Percentiles rank a stretch among this genome's conserved stretches.
Evolutionary conservation across 2,888 invertebrate genomes (phyloP).

Genomic region (Drosophila vallismaia): DNA sequence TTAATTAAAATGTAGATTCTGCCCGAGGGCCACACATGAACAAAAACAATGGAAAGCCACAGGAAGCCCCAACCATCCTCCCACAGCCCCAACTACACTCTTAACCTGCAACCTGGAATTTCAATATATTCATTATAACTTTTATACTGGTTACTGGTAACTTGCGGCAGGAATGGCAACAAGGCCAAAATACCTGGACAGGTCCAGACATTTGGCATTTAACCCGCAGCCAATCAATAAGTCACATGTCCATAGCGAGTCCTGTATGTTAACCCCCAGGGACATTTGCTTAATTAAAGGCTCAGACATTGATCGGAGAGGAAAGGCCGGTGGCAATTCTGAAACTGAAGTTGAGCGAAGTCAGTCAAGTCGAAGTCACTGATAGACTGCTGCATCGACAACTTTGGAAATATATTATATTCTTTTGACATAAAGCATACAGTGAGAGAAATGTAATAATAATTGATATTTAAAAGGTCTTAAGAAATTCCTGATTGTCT

Average conservation of each 20-base stretch:
- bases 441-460: background rate
- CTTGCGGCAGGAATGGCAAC: conserved; percentile 18
- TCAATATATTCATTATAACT: conserved; percentile 48
- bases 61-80: conserved; percentile 4
- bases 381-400: conserved; percentile 58
- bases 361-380: conserved; percentile 22
- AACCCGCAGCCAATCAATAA: conserved; percentile 73
- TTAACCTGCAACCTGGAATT: conserved; percentile 7
- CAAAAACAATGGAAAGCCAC: conserved; percentile 31
- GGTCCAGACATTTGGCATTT: conserved; percentile 55
- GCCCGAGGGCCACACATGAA: conserved; percentile 18
- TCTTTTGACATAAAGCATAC: conserved; percentile 14
- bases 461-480: too few species aligned
- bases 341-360: conserved; percentile 18
- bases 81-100: background rate
- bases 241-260: conserved; percentile 43
- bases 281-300: conserved; percentile 78
- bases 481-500: too few species aligned
- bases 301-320: conserved; percentile 48
- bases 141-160: conserved; percentile 31
- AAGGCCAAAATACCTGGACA: conserved; percentile 25
- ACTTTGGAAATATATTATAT: conserved; percentile 47
- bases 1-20: conserved; percentile 39
- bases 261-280: conserved; percentile 38
- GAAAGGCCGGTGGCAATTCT: conserved; percentile 43